Evolutionary conservation across 2,888 invertebrate genomes (phyloP).

Genomic region (Lasius fuliginosus): DNA sequence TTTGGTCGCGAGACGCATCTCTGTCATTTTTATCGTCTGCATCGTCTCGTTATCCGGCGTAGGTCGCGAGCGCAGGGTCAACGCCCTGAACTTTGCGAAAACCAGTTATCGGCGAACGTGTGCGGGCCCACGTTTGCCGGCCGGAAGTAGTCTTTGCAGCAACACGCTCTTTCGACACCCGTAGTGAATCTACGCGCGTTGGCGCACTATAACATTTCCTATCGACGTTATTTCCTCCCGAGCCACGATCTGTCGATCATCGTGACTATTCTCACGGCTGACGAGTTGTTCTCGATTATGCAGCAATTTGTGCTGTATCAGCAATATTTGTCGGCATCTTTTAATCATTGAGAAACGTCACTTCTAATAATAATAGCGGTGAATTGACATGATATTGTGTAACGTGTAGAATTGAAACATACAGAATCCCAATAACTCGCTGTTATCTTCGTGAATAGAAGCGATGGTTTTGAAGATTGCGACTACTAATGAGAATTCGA

Average conservation of each 20-base stretch:
- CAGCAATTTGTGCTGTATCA: slow-evolving; percentile 36
- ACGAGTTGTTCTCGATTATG: slow-evolving; percentile 19
- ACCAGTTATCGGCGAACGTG: slow-evolving; percentile 77
- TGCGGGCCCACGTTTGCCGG: slow-evolving; percentile 63
- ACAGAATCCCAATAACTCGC: not conserved
- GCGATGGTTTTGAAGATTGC: not conserved
- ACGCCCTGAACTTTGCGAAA: slow-evolving; percentile 76
- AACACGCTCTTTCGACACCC: slow-evolving; percentile 67
- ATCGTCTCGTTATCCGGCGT: slow-evolving; percentile 55
- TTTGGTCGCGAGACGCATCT: slow-evolving; percentile 28
- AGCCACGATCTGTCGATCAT: slow-evolving; percentile 38
- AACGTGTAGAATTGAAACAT: not conserved
- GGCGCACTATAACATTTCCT: slow-evolving; percentile 47
- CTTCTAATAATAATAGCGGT: slow-evolving; percentile 1
- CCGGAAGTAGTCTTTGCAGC: slow-evolving; percentile 69
- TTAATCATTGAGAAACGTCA: slow-evolving; percentile 30
- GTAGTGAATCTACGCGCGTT: slow-evolving; percentile 42
- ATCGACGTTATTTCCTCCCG: slow-evolving; percentile 56
- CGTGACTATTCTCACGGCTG: slow-evolving; percentile 17
- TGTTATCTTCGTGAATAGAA: not conserved
- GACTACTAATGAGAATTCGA: not conserved
- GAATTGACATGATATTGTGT: not conserved
- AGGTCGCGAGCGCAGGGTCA: slow-evolving; percentile 71
- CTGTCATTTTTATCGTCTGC: slow-evolving; percentile 63
- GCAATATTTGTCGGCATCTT: slow-evolving; percentile 41